phyloP scores from a whole-genome alignment of 2,797 vertebrate genomes.

The Hippocampus kuda region DNA sequence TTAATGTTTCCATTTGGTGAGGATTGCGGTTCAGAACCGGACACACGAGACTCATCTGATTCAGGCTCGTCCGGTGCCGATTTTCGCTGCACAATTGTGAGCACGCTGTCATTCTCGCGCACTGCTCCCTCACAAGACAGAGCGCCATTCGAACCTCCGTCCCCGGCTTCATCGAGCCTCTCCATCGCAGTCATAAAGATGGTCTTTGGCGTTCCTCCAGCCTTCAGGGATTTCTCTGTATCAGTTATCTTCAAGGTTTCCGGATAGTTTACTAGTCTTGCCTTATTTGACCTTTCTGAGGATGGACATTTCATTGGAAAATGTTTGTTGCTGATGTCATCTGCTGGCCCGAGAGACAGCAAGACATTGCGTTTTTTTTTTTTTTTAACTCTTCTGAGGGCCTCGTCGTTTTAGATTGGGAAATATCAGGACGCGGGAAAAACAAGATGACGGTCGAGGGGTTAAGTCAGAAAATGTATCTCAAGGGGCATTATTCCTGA shows the following conservation, averaged over 20 bases:
- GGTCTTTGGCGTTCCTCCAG: constrained; percentile 12
- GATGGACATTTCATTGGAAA: background rate
- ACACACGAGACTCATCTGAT: background rate
- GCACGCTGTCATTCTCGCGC: background rate
- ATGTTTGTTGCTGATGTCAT: background rate
- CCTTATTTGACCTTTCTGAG: background rate
- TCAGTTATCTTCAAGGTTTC: background rate
- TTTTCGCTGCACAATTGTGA: too few relatives aligned
- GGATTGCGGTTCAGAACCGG: background rate
- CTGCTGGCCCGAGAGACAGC: background rate
- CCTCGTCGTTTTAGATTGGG: background rate
- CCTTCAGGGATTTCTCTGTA: background rate
- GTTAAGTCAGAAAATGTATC: too few relatives aligned
- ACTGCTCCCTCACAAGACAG: background rate
- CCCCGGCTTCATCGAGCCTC: background rate
- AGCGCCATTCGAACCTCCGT: background rate
- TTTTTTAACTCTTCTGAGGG: background rate
- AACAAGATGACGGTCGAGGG: too few relatives aligned
- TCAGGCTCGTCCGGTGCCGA: background rate
- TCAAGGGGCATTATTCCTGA: too few relatives aligned
- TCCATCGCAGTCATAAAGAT: constrained; percentile 28
- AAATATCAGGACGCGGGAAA: background rate
- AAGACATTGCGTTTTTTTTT: background rate
- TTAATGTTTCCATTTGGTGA: background rate
- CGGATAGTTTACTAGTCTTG: background rate